phyloP scores from a whole-genome alignment of 2,797 vertebrate species.

The Natrix natrix region DNA sequence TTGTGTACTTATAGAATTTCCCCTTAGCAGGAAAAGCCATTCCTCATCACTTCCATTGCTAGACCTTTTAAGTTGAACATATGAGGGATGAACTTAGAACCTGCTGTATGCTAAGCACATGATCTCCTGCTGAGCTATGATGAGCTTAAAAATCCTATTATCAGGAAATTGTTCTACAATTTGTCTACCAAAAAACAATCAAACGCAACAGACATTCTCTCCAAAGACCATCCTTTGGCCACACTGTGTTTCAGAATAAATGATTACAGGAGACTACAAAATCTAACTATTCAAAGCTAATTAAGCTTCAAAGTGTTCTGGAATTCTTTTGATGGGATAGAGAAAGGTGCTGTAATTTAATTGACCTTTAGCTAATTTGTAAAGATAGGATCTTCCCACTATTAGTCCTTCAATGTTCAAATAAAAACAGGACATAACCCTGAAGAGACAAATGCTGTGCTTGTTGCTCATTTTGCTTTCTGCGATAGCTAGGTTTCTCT shows the following conservation, averaged over 20 bases:
- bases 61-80: not conserved
- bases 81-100: not conserved
- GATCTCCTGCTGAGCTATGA: not conserved
- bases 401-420: not conserved
- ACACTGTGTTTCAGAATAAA: not conserved
- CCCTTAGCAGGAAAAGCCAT: not conserved
- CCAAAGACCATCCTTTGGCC: not conserved
- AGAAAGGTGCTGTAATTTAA: not conserved
- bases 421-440: not conserved
- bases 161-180: not conserved
- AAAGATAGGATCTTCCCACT: not conserved
- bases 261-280: not conserved
- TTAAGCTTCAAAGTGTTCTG: not conserved
- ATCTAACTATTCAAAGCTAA: not conserved
- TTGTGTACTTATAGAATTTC: not conserved
- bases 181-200: not conserved
- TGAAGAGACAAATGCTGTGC: not conserved
- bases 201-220: not conserved
- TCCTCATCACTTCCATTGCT: not conserved
- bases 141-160: not conserved
- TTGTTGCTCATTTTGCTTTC: not conserved
- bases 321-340: not conserved
- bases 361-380: not conserved
- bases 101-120: too few relatives aligned
- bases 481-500: not conserved